phyloP scores from a whole-genome alignment of 2,113 vertebrate species.

The Indicator maculatus region DNA sequence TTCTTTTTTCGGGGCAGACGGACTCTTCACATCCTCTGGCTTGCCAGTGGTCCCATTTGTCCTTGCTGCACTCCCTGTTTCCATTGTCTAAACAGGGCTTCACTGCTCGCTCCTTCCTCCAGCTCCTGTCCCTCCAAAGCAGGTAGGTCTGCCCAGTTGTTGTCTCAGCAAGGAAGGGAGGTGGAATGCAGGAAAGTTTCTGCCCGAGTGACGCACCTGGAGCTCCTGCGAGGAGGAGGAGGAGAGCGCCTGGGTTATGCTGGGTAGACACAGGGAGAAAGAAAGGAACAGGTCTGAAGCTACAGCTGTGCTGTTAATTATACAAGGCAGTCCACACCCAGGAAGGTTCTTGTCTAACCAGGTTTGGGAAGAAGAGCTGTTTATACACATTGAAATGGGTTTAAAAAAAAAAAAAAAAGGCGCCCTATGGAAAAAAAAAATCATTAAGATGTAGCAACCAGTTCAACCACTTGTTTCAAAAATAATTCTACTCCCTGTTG shows the following conservation, averaged over 20 bases:
- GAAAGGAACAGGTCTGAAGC: slow-evolving; percentile 41
- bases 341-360: slow-evolving; percentile 75
- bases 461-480: slow-evolving; percentile 61
- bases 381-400: slow-evolving; percentile 49
- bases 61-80: slow-evolving; percentile 59
- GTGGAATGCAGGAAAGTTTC: neutral
- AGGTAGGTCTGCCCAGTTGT: neutral
- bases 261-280: slow-evolving; percentile 31
- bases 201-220: slow-evolving; percentile 63
- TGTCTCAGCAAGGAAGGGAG: slow-evolving; percentile 11
- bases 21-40: slow-evolving; percentile 64
- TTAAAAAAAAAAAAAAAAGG: neutral
- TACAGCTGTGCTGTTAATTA: slow-evolving; percentile 72
- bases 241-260: slow-evolving; percentile 33
- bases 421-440: neutral
- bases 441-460: slow-evolving; percentile 71
- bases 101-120: neutral
- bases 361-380: slow-evolving; percentile 72
- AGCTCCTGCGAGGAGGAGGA: slow-evolving; percentile 33
- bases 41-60: slow-evolving; percentile 61
- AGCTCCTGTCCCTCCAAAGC: neutral
- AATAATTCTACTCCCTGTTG: slow-evolving; percentile 11
- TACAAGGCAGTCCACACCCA: slow-evolving; percentile 75
- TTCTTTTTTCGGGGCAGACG: slow-evolving; percentile 47
- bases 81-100: slow-evolving; percentile 33